Evolutionary conservation across 2,888 invertebrate genomes (phyloP).

Genomic region (Drosophila heteroneura): DNA sequence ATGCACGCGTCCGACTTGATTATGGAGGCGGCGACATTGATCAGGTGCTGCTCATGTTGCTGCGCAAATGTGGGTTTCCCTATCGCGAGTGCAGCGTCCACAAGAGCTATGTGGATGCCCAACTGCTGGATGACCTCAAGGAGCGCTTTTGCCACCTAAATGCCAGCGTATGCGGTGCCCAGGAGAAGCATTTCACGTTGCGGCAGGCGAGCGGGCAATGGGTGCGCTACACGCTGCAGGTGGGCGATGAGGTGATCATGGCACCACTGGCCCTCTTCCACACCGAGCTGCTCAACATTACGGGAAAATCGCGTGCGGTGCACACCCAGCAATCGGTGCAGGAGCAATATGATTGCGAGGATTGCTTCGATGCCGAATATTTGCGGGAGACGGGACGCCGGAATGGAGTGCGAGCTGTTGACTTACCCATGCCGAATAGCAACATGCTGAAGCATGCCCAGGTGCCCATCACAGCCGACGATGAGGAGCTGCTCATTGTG

Average conservation of each 20-base stretch:
- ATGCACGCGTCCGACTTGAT: constrained; percentile 92
- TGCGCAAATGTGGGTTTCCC: constrained; percentile 96
- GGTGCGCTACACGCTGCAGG: constrained; percentile 90
- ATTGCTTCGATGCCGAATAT: constrained; percentile 97
- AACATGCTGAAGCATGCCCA: constrained; percentile 35
- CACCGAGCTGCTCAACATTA: constrained; percentile 94
- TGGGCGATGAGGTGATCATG: constrained; percentile 96
- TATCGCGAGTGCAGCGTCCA: constrained; percentile 92
- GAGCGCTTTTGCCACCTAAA: constrained; percentile 96
- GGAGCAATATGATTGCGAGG: constrained; percentile 92
- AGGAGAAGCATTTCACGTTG: constrained; percentile 92
- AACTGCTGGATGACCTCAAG: constrained; percentile 93
- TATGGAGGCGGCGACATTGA: constrained; percentile 97
- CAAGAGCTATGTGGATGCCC: constrained; percentile 90
- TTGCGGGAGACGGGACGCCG: constrained; percentile 92
- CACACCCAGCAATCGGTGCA: constrained; percentile 89
- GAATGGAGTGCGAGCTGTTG: constrained; percentile 61
- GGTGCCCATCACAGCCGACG: constrained; percentile 85
- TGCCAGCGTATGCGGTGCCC: constrained; percentile 94
- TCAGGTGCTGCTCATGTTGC: constrained; percentile 94
- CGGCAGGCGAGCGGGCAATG: constrained; percentile 87
- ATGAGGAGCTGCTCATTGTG: constrained; percentile 84
- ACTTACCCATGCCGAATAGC: constrained; percentile 13
- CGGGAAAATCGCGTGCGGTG: constrained; percentile 88
- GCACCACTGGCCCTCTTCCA: constrained; percentile 95